These are phyloP conservation scores for Acropternis orthonyx DNA, from an alignment of 2,797 vertebrate genomes.

Conservation along the genomic window DNA sequence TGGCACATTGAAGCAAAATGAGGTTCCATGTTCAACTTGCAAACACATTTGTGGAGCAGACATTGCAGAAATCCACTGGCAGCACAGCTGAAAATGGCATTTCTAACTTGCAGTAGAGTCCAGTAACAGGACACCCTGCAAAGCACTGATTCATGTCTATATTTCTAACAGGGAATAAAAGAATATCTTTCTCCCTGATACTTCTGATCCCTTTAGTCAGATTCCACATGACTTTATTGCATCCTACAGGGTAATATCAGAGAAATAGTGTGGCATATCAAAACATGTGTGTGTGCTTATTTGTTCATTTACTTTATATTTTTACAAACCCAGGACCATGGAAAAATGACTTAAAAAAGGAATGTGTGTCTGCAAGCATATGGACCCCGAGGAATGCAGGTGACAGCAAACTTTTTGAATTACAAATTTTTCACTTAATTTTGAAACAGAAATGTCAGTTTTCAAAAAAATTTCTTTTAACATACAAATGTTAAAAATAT, in stretches of 20 bases:
- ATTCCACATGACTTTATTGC: not conserved
- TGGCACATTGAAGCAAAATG: rapidly evolving
- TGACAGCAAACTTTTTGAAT: not conserved
- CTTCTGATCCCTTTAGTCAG: not conserved
- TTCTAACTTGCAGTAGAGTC: not conserved
- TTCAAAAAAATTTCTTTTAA: not conserved
- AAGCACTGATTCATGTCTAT: rapidly evolving
- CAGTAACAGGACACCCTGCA: not conserved
- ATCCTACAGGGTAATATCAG: not conserved
- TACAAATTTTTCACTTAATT: slow-evolving; percentile 7
- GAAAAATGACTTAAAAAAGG: not conserved
- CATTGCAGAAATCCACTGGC: not conserved
- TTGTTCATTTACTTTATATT: not conserved
- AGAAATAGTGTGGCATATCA: not conserved
- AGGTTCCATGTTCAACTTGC: not conserved
- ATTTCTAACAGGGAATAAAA: not conserved
- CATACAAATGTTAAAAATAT: not conserved
- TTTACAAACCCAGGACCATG: not conserved
- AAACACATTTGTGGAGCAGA: not conserved
- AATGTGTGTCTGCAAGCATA: not conserved
- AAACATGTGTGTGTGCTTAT: not conserved
- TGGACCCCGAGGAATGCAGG: not conserved
- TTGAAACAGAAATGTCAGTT: not conserved
- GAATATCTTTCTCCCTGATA: not conserved
- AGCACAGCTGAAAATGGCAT: not conserved